These are phyloP conservation scores for Anastrepha obliqua DNA, from an alignment of 1,140 invertebrate genomes.

Conservation along the genomic window DNA sequence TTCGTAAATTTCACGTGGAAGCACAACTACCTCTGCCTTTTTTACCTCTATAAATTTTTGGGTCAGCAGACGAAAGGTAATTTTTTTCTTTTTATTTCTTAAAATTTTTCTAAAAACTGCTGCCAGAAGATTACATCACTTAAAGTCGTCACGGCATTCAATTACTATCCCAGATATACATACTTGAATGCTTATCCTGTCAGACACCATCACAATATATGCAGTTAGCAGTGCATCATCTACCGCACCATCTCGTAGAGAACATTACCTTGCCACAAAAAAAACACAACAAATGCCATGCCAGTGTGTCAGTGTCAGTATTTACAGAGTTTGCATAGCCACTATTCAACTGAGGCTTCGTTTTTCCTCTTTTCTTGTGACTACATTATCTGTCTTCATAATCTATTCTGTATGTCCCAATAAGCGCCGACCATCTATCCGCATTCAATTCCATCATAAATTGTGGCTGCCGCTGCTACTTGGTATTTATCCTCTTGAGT, in stretches of 20 bases:
- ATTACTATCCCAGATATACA: constrained; percentile 1
- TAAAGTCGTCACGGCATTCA: constrained; percentile 25
- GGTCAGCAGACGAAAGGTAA: background rate
- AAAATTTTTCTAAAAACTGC: background rate
- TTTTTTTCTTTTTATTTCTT: constrained; percentile 6
- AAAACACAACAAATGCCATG: background rate
- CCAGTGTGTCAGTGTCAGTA: constrained; percentile 17
- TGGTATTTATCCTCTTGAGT: background rate
- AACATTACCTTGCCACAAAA: background rate
- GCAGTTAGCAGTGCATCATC: constrained; percentile 10
- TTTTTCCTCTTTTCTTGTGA: background rate
- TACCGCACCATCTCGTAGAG: background rate
- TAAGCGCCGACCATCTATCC: background rate
- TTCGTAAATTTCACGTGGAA: no score
- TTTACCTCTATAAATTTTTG: background rate
- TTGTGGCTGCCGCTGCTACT: background rate
- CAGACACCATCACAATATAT: background rate
- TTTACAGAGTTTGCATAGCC: background rate
- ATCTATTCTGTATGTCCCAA: constrained; percentile 23
- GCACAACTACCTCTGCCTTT: no score
- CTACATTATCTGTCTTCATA: constrained; percentile 32
- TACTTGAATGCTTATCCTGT: background rate
- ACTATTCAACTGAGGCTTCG: background rate
- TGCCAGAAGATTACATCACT: constrained; percentile 5
- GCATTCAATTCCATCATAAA: constrained; percentile 46